phyloP scores from a whole-genome alignment of 2,888 invertebrate species.

The Epistrophe grossulariae region DNA sequence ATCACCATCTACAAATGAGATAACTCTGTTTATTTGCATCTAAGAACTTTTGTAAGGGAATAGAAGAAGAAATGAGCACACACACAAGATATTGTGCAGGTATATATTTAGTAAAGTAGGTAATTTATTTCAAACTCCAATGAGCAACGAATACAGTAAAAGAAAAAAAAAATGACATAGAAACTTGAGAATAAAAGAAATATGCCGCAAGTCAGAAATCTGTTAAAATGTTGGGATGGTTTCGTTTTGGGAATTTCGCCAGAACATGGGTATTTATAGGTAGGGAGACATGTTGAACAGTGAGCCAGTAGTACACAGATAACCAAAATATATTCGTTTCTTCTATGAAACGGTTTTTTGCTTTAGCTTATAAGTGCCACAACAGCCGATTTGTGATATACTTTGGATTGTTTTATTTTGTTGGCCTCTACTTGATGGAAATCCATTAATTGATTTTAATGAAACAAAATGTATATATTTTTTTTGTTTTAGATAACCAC shows the following conservation, averaged over 20 bases:
- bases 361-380: too few species aligned
- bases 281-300: too few species aligned
- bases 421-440: too few species aligned
- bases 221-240: constrained; percentile 56
- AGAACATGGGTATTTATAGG: too few species aligned
- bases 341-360: too few species aligned
- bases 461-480: too few species aligned
- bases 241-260: constrained; percentile 15
- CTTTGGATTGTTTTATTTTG: too few species aligned
- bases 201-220: constrained; percentile 70
- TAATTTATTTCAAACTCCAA: constrained; percentile 58
- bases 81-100: constrained; percentile 27
- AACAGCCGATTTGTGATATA: too few species aligned
- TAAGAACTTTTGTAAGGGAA: background rate
- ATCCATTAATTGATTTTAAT: too few species aligned
- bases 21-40: constrained; percentile 66
- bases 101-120: constrained; percentile 14
- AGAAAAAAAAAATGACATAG: constrained; percentile 4
- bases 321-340: too few species aligned
- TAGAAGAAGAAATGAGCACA: constrained; percentile 17
- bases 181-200: constrained; percentile 46
- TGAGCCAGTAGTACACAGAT: too few species aligned
- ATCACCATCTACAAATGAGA: constrained; percentile 74
- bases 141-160: constrained; percentile 31
- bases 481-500: too few species aligned